Base-by-base conservation (phyloP, 2,113 vertebrate genomes). In the Sporophila hypoxantha region DNA sequence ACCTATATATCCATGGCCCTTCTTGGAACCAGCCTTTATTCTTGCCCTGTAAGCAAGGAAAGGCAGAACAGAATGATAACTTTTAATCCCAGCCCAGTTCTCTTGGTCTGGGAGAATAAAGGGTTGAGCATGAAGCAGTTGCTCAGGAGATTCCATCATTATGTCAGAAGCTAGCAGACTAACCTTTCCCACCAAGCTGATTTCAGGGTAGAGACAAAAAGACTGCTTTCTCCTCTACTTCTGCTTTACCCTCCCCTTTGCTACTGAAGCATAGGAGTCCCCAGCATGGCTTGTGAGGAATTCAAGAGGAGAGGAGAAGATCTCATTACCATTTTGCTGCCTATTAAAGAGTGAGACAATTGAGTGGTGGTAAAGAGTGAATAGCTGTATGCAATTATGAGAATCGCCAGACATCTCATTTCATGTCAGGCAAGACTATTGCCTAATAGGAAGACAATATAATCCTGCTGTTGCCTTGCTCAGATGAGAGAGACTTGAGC, bases 321-420 rank as follows among this genome's bases (percentile, higher is more conserved):
- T 44, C 65, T 91, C 83, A 52, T 90, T 93, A 95, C 62, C 23
- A 39, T 85, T 90, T 86, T 52, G n/a, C 52, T 89, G 69, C 65
- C 76, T 80, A 85, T 85, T 92, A 80, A 85, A 74, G 52, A 82
- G 61, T 20, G 69, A 94, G 69, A 83, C 44, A 71, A 89, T 91
- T 13, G 19, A 81, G 32, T 34, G 15, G 49, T 57, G 47, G 83
- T 77, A 66, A 83, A 85, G 88, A 92, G 77, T 76, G 83, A 93
- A 90, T 81, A 86, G 80, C 64, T 76, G 34, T 27, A 71, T 83
- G 80, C 66, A 90, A 91, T 92, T 94, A 83, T 10, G 18, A 86
- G 88, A 91, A 88, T 83, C 10, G 3, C 70, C 88, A 95, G 85
- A 88, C 76, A 81, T 62, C 83, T 90, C 73, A 49, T 75, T 92